phyloP scores from a whole-genome alignment of 2,113 vertebrate genomes.

The Laticauda laticaudata region DNA sequence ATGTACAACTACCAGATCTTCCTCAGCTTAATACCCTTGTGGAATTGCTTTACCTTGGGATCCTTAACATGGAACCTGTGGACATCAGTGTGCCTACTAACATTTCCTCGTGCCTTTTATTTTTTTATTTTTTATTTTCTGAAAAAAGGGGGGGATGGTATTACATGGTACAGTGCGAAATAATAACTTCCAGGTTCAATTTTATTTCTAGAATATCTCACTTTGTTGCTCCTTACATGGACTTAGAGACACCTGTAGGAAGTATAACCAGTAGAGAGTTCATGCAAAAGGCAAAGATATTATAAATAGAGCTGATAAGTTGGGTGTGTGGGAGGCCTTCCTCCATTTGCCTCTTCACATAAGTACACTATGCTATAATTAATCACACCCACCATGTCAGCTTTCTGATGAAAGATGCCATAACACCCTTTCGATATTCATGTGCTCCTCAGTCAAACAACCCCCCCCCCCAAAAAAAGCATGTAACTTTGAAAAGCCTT shows the following conservation, averaged over 20 bases:
- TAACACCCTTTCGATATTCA: neutral
- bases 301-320: neutral
- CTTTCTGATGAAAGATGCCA: neutral
- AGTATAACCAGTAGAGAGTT: neutral
- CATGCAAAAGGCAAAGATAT: neutral
- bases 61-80: neutral
- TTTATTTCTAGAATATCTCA: neutral
- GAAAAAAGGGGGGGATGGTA: neutral
- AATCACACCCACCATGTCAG: neutral
- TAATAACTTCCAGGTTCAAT: neutral
- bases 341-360: neutral
- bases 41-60: neutral
- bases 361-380: neutral
- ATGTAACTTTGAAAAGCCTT: neutral
- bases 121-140: neutral
- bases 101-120: neutral
- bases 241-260: neutral
- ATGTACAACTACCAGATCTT: neutral
- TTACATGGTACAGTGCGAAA: neutral
- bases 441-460: neutral
- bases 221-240: neutral
- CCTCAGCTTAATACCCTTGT: neutral
- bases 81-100: neutral
- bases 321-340: neutral
- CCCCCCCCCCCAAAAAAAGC: neutral